Base-by-base conservation (phyloP, 2,113 vertebrate genomes). In the Phycodurus eques region DNA sequence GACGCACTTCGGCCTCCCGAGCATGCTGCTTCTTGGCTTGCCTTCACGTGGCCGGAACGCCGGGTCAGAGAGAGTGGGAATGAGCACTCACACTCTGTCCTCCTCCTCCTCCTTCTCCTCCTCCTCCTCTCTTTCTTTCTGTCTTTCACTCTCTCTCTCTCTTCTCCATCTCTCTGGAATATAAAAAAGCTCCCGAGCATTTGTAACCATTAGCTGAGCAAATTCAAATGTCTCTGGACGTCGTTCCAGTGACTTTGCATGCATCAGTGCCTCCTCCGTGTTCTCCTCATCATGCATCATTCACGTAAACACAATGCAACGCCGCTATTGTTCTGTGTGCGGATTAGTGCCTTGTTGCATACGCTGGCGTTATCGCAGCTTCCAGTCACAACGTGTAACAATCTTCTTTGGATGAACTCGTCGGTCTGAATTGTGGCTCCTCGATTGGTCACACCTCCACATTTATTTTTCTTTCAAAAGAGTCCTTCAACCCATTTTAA, bases 61-160 rank as follows among this genome's bases (percentile, higher is more conserved):
- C 79, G 83, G 87, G 88, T 90, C 90, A 88, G 61, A 79, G 76
- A 85, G 88, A 87, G 88, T 88, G 88, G 85, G 88, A 89, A 87
- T 56, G 75, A 82, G 79, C 33, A 73, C 83, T 77, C 82, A 80
- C 86, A 90, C 87, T 72, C 62, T 20, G 9, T 64, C 62, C 60
- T 39, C 19, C 19, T 42, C 17, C 33, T 22, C 82, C 85, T 91
- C 88, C 72, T 33, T 15, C 31, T 39, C 59, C 57, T 27, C 27
- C 31, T 35, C 11, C 57, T 66, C 35, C 2, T 39, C 35, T 39
- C 35, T 56, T 4, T 56, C 10, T 78, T 79, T 57, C 76, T 57
- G 49, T 75, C 73, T 71, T 57, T 31, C 13, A 76, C 70, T 79
- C 68, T 70, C 68, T 70, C 67, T 66, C 19, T 70, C 31, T 72